A percentile compares a stretch with the other conserved stretches of the same genome.
Evolutionary conservation across 2,888 invertebrate genomes (phyloP).

Genomic region (Amaurobius ferox): DNA sequence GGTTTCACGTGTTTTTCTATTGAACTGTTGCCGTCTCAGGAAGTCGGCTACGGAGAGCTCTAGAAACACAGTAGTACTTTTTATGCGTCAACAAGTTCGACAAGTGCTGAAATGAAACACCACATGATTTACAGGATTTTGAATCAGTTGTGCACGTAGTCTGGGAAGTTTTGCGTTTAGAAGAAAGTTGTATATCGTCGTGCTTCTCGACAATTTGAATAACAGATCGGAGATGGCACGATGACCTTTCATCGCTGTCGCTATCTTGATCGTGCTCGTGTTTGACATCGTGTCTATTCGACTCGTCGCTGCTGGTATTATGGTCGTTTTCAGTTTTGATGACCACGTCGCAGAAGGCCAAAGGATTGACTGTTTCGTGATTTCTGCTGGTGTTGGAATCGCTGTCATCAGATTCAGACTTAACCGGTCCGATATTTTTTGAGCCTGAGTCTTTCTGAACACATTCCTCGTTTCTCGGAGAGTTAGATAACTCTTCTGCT

Average conservation of each 20-base stretch:
- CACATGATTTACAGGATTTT: slow-evolving; percentile 95
- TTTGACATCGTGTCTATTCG: slow-evolving; percentile 11
- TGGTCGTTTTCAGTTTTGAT: slow-evolving; percentile 58
- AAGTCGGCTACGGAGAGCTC: slow-evolving; percentile 39
- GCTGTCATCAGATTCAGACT: slow-evolving; percentile 19
- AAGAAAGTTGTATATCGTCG: not conserved
- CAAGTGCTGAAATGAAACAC: slow-evolving; percentile 94
- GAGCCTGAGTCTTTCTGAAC: not conserved
- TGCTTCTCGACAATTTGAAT: slow-evolving; percentile 31
- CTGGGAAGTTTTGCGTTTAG: slow-evolving; percentile 3
- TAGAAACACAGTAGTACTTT: slow-evolving; percentile 88
- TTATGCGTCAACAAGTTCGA: slow-evolving; percentile 96
- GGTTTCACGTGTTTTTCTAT: not conserved
- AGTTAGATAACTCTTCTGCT: slow-evolving; percentile 7
- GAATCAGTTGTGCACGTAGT: slow-evolving; percentile 1
- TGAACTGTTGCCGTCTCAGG: slow-evolving; percentile 38
- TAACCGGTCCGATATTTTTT: slow-evolving; percentile 5
- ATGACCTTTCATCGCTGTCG: slow-evolving; percentile 6
- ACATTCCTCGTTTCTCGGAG: slow-evolving; percentile 5
- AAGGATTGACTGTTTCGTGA: slow-evolving; percentile 27
- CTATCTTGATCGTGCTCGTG: slow-evolving; percentile 27
- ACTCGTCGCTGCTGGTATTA: not conserved
- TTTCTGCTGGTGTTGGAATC: slow-evolving; percentile 12
- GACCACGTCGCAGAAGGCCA: slow-evolving; percentile 47
- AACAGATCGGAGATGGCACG: slow-evolving; percentile 25